Evolutionary conservation across 2,113 vertebrate species (phyloP).

Genomic region (Aegithalos caudatus): DNA sequence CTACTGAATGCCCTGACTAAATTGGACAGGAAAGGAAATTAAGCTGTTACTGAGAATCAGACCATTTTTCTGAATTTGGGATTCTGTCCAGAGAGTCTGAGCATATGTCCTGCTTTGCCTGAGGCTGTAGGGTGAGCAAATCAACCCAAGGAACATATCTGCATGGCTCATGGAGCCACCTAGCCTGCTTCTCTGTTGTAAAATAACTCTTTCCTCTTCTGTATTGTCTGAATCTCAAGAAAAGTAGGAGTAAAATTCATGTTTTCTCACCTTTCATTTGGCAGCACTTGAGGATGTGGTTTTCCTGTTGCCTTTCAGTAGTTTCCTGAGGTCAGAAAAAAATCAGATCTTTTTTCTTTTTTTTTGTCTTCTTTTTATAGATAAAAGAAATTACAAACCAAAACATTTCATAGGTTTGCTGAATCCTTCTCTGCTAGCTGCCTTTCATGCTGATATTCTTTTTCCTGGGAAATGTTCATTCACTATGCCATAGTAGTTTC

Average conservation of each 20-base stretch:
- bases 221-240: background rate
- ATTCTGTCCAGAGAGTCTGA: background rate
- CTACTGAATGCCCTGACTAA: background rate
- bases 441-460: background rate
- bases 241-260: background rate
- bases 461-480: background rate
- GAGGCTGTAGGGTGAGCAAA: background rate
- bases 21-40: slow-evolving; percentile 15
- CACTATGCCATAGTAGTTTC: background rate
- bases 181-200: background rate
- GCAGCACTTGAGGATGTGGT: background rate
- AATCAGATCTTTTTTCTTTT: fast-evolving
- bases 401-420: background rate
- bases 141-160: background rate
- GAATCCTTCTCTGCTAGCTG: background rate
- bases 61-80: background rate
- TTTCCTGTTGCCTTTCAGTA: background rate
- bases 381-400: background rate
- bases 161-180: background rate
- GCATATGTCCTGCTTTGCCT: background rate
- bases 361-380: background rate
- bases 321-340: background rate
- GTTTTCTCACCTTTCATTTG: background rate
- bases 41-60: slow-evolving; percentile 12
- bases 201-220: background rate